Evolutionary conservation across 2,888 invertebrate genomes (phyloP), one percentile per base, ranked within the genome.

Genomic region (Nomada ruficornis): DNA sequence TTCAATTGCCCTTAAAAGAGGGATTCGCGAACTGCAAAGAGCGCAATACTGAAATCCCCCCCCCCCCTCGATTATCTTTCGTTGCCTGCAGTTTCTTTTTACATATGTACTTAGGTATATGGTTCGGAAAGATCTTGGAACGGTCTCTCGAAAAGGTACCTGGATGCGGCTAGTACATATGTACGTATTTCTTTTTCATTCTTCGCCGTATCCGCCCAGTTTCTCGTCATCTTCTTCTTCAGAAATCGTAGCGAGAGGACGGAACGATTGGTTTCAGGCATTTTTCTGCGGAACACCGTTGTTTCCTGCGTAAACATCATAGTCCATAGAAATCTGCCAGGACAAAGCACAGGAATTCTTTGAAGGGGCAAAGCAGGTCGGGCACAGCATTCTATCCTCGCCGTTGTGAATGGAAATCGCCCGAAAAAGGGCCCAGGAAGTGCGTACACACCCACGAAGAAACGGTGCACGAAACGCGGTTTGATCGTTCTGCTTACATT

Each of bases 281-380:
- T 74, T 77, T 84, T 79, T 79, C 80, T 70, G 50, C 29, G 23
- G 57, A 57, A 55, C 52, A 55, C 29, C 60, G 29, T 29, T 71
- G 72, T 78, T 85, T 85, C 81, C 83, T 85, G 83, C 26, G 62
- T 72, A 20, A 71, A 52, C 59, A 64, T 59, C 42, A 47, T 15
- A 62, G 65, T 7, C 50, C n/a, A 70, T 63, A 82, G 75, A 83
- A 83, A 83, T 69, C 59, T 76, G 26, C 36, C 55, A 73, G 42
- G 70, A 91, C 90, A 91, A 91, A 89, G 89, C 86, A 88, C 86
- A 87, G 83, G 87, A 89, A 86, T 90, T 88, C 84, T 86, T 89
- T 86, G 69, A 75, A 77, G 72, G 78, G 44, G 73, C 73, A 78
- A 87, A 77, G 82, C 83, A 84, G 88, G 79, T 83, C 83, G 86